phyloP scores from a whole-genome alignment of 1,140 invertebrate genomes.

The Cotesia typhae region DNA sequence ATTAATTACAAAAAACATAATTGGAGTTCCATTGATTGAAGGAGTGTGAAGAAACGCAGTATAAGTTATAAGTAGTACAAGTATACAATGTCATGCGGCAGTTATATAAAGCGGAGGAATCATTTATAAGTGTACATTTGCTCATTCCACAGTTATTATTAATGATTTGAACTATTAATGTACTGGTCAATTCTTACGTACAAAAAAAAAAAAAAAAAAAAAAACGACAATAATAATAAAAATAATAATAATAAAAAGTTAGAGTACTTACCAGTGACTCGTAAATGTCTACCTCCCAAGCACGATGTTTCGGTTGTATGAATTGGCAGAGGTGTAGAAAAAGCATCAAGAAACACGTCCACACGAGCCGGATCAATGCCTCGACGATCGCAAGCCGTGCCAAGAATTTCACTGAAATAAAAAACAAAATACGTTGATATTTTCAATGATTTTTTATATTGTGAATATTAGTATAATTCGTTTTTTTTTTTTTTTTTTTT shows the following conservation, averaged over 20 bases:
- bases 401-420: conserved; percentile 65
- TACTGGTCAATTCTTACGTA: neutral
- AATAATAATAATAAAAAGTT: neutral
- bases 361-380: conserved; percentile 71
- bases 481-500: neutral
- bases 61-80: no score
- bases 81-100: no score
- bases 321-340: conserved; percentile 68
- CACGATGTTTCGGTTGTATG: conserved; percentile 71
- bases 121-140: neutral
- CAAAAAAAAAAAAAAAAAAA: no score
- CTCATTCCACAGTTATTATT: neutral
- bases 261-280: conserved; percentile 69
- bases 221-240: neutral
- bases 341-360: conserved; percentile 74
- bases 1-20: no score
- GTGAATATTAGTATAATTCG: neutral
- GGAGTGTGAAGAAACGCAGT: no score
- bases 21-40: no score
- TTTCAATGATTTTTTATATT: neutral
- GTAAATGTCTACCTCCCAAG: conserved; percentile 77
- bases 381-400: conserved; percentile 67
- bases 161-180: neutral
- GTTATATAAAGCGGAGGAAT: no score
- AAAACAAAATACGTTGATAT: neutral